Percentiles rank a stretch among this genome's conserved stretches.
Conservation (phyloP, 2,888 invertebrate species). For the Macrostomum cliftonense region DNA sequence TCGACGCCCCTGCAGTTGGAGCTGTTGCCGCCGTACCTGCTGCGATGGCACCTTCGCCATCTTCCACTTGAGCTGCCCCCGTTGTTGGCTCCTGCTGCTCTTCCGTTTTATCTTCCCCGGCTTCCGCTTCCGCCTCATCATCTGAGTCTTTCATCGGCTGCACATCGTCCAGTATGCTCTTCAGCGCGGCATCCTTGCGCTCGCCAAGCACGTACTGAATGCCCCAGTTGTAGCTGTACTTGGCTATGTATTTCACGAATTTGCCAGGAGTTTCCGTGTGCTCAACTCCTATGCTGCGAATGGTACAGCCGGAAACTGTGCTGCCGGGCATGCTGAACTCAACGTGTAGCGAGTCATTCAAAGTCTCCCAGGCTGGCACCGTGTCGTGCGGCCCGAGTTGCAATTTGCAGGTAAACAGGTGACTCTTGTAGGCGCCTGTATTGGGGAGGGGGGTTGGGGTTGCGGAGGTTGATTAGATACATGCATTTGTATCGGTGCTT, state of each 20-base stretch:
- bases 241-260: slow-evolving; percentile 81
- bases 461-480: too few relatives aligned
- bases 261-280: slow-evolving; percentile 62
- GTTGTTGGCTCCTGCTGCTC: too few relatives aligned
- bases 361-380: slow-evolving; percentile 58
- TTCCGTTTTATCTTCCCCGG: too few relatives aligned
- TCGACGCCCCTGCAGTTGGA: too few relatives aligned
- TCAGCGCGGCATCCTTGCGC: slow-evolving; percentile 4
- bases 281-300: slow-evolving; percentile 54
- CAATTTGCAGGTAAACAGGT: slow-evolving; percentile 78
- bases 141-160: too few relatives aligned
- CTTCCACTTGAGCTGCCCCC: too few relatives aligned
- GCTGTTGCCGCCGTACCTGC: too few relatives aligned
- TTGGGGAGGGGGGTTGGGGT: slow-evolving; percentile 6
- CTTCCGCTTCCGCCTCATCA: too few relatives aligned
- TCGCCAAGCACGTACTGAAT: slow-evolving; percentile 11
- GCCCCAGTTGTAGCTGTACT: slow-evolving; percentile 47
- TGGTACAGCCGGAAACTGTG: slow-evolving; percentile 76
- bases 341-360: slow-evolving; percentile 68
- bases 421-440: slow-evolving; percentile 85
- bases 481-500: too few relatives aligned
- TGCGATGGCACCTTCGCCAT: too few relatives aligned
- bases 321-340: slow-evolving; percentile 84
- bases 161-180: slow-evolving; percentile 10
- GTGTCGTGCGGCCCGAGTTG: slow-evolving; percentile 90